Base-by-base conservation (phyloP, 2,113 vertebrate species). In the Mesocricetus auratus region DNA sequence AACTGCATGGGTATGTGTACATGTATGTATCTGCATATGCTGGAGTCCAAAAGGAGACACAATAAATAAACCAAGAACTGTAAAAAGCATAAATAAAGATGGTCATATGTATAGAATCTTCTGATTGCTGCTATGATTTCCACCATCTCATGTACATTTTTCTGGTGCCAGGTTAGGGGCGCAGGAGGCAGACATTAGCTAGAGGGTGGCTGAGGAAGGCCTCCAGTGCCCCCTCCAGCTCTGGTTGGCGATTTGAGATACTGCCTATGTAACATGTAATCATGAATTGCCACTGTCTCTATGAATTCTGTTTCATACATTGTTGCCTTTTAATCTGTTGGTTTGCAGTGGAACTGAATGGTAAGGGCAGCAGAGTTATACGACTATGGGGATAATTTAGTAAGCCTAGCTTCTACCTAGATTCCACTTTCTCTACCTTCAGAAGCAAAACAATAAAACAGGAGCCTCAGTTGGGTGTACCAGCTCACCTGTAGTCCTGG, bases 211-310 rank as follows among this genome's bases (percentile, higher is more conserved):
- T 36, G 21, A 60, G 56, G 26, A 33, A 64, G 6, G 73, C 45
- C 31, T 42, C 10, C 0, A 0, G 29, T 3, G 2, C 5, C 47
- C 9, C 8, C 33, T 58, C 79, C 13, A 42, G 64, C 68, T 21
- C 2, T 2, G 1, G 26, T 8, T 19, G 5, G 45, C 66, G 86
- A 89, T 36, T 17, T 56, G 24, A 68, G 89, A 31, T 17, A n/a
- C 26, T 62, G 33, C 15, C 78, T 42, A 13, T 31, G n/a, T 42
- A 33, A 86, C 15, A 13, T 64, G 5, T 26, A 58, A 36, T 53
- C 13, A 0, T 36, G 58, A 60, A 45, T 29, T 45, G 7, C 26
- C 85, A 9, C 69, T 77, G 73, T 60, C 86, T 53, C 69, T 53
- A 21, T 7, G 45, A 16, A 39, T 86, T 75, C 33, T 13, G 26